Conservation (phyloP, 2,888 invertebrate genomes). For the Euclidia mi region DNA sequence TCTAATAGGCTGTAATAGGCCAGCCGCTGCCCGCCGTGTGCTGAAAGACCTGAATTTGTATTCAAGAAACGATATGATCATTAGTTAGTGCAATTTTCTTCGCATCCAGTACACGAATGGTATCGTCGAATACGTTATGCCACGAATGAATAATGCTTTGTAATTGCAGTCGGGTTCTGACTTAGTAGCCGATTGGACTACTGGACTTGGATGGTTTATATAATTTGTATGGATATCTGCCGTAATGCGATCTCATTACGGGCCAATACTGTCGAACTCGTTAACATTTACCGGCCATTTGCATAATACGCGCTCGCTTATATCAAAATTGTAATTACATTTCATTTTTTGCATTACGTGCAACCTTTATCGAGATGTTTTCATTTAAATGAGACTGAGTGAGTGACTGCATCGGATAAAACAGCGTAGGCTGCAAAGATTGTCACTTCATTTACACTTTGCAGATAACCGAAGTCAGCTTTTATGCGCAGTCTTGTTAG, state of each 20-base stretch:
- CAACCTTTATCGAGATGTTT: slow-evolving; percentile 59
- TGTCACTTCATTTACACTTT: slow-evolving; percentile 73
- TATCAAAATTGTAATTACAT: slow-evolving; percentile 59
- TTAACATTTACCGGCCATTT: slow-evolving; percentile 62
- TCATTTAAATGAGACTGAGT: slow-evolving; percentile 66
- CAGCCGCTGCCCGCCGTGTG: slow-evolving; percentile 72
- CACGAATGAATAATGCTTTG: slow-evolving; percentile 79
- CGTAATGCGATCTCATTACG: slow-evolving; percentile 69
- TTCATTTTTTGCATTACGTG: slow-evolving; percentile 55
- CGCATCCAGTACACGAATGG: slow-evolving; percentile 80
- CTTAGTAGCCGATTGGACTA: slow-evolving; percentile 71
- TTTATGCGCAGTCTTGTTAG: slow-evolving; percentile 43
- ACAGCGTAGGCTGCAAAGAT: slow-evolving; percentile 62
- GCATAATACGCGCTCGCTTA: slow-evolving; percentile 62
- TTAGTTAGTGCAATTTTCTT: slow-evolving; percentile 88
- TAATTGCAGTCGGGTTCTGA: slow-evolving; percentile 79
- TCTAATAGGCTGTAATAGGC: slow-evolving; percentile 81
- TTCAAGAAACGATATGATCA: slow-evolving; percentile 87
- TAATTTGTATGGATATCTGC: slow-evolving; percentile 68
- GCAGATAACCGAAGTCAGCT: slow-evolving; percentile 69
- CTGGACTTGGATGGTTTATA: slow-evolving; percentile 73
- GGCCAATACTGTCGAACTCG: slow-evolving; percentile 58
- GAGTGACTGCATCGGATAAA: slow-evolving; percentile 66
- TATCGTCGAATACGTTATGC: slow-evolving; percentile 73
- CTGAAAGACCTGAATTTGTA: slow-evolving; percentile 87